Conservation (phyloP, 2,113 vertebrate genomes). For the Heterochromis multidens region DNA sequence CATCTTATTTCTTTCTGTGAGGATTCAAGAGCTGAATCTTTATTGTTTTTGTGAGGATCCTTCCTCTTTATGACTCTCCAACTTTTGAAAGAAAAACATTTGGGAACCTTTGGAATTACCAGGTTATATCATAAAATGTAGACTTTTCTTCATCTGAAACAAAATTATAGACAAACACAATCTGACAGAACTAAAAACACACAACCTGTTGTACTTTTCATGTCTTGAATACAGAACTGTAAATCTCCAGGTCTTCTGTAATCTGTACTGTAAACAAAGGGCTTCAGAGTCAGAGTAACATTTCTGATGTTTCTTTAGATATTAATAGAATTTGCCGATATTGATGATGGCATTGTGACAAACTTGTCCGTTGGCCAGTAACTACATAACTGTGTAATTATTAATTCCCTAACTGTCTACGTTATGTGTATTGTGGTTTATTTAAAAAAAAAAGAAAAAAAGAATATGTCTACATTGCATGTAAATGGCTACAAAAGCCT, state of each 20-base stretch:
- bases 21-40: conserved; percentile 7
- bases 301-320: not conserved
- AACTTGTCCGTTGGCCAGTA: not conserved
- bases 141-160: not conserved
- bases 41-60: not conserved
- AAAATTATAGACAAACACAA: not conserved
- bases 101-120: not conserved
- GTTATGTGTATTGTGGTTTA: not conserved
- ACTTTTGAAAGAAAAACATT: not conserved
- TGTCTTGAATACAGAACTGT: not conserved
- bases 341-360: not conserved
- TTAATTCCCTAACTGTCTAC: conserved; percentile 22
- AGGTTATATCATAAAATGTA: not conserved
- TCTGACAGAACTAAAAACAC: not conserved
- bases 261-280: not conserved
- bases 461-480: not conserved
- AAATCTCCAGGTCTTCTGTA: not conserved
- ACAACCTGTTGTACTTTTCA: not conserved
- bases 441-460: not conserved
- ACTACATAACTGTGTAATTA: not conserved
- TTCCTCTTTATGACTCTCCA: not conserved
- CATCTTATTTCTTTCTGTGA: not conserved
- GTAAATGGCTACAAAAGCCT: conserved; percentile 42
- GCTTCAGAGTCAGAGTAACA: not conserved
- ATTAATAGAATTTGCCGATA: not conserved